These are phyloP conservation scores for Melitaea athalia DNA, from an alignment of 2,888 invertebrate species.

Conservation along the genomic window DNA sequence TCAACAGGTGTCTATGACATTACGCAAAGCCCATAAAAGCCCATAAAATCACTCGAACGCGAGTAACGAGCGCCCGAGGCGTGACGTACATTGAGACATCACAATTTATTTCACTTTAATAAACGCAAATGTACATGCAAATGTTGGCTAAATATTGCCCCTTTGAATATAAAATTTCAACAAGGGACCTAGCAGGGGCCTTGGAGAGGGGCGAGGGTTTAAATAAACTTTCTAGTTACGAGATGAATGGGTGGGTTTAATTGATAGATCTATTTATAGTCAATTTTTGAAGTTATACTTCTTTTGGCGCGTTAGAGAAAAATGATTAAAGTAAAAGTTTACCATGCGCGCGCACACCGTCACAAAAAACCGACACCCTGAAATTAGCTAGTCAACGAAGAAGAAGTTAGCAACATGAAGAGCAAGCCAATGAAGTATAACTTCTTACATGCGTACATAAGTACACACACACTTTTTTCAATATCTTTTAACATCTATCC, in stretches of 20 bases:
- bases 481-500: too few species aligned
- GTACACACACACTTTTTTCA: too few species aligned
- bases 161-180: slow-evolving; percentile 31
- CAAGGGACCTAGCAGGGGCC: not conserved
- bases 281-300: not conserved
- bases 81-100: slow-evolving; percentile 58
- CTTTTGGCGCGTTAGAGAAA: too few species aligned
- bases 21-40: slow-evolving; percentile 40
- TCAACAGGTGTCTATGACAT: slow-evolving; percentile 46
- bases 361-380: too few species aligned
- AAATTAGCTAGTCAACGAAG: too few species aligned
- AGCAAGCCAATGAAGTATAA: too few species aligned
- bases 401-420: too few species aligned
- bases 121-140: slow-evolving; percentile 69
- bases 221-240: slow-evolving; percentile 3
- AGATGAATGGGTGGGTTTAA: not conserved
- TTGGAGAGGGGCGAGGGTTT: slow-evolving; percentile 8
- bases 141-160: slow-evolving; percentile 55
- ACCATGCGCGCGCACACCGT: too few species aligned
- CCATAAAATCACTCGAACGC: slow-evolving; percentile 40
- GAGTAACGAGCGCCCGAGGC: slow-evolving; percentile 38
- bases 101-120: slow-evolving; percentile 69
- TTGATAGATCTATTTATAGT: not conserved
- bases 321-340: too few species aligned
- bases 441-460: too few species aligned